A percentile compares a stretch with the other conserved stretches of the same genome.
Conservation (phyloP, 2,888 invertebrate genomes). For the Drosophila dives region DNA sequence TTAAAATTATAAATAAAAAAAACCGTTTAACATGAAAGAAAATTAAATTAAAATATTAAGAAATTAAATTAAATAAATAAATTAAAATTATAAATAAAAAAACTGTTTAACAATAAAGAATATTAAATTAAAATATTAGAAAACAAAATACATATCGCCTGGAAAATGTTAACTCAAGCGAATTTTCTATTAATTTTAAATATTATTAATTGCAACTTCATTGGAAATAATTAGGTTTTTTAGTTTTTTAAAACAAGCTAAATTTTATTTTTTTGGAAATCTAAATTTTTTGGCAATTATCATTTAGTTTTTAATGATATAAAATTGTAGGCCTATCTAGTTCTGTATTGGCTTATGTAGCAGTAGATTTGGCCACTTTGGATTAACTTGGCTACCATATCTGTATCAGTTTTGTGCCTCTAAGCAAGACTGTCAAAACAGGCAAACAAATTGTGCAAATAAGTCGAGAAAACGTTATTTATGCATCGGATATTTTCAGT, state of each 20-base stretch:
- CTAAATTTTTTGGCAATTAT: no score
- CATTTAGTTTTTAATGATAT: not conserved
- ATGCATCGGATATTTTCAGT: conserved; percentile 58
- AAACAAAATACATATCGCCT: not conserved
- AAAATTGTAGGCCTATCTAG: not conserved
- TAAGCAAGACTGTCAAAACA: conserved; percentile 73
- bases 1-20: not conserved
- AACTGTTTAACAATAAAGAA: not conserved
- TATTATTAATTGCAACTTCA: not conserved
- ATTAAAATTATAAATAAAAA: not conserved
- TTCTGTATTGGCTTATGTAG: no score
- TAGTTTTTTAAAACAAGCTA: not conserved
- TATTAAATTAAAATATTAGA: not conserved
- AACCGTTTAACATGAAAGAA: not conserved
- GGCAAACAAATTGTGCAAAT: conserved; percentile 81
- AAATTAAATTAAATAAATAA: no score
- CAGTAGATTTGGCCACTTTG: not conserved
- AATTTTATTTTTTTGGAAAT: not conserved
- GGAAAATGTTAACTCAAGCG: not conserved
- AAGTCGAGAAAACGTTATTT: conserved; percentile 76
- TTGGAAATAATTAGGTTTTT: not conserved
- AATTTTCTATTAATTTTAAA: not conserved
- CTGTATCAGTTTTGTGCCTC: conserved; percentile 56
- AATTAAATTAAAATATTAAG: not conserved
- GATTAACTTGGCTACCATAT: conserved; percentile 48